Conservation (phyloP, 2,797 vertebrate species). For the Prionace glauca region DNA sequence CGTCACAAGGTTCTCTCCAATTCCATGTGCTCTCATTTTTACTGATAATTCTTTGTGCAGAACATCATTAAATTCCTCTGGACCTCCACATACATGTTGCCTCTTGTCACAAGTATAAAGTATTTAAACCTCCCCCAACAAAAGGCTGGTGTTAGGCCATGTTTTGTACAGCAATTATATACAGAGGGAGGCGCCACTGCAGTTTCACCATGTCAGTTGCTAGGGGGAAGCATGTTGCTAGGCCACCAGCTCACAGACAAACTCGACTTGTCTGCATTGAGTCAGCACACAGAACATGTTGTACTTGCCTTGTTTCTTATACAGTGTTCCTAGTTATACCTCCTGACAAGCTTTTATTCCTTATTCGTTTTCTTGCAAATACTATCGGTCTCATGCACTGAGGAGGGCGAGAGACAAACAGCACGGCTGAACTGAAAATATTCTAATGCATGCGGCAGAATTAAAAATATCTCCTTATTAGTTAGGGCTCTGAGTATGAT, state of each 20-base stretch:
- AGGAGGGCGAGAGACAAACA: not conserved
- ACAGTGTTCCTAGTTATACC: not conserved
- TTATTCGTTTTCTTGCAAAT: not conserved
- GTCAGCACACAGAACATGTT: not conserved
- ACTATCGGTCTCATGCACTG: too few species aligned
- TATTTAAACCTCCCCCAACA: not conserved
- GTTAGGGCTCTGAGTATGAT: not conserved
- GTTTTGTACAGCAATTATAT: not conserved
- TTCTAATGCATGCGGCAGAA: not conserved
- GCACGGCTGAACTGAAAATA: not conserved
- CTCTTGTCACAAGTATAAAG: not conserved
- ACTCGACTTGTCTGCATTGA: not conserved
- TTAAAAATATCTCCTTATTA: not conserved
- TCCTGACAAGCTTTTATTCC: not conserved
- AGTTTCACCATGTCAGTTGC: not conserved
- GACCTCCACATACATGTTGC: not conserved
- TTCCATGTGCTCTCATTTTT: not conserved
- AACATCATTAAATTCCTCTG: not conserved
- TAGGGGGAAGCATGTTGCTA: slow-evolving; percentile 17
- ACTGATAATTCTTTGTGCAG: not conserved
- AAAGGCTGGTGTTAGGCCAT: not conserved
- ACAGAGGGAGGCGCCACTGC: not conserved
- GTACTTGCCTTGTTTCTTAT: not conserved
- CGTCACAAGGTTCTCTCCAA: not conserved
- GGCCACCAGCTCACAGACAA: slow-evolving; percentile 18